phyloP scores from a whole-genome alignment of 1,140 invertebrate genomes.

The Mesaphorura yosii region DNA sequence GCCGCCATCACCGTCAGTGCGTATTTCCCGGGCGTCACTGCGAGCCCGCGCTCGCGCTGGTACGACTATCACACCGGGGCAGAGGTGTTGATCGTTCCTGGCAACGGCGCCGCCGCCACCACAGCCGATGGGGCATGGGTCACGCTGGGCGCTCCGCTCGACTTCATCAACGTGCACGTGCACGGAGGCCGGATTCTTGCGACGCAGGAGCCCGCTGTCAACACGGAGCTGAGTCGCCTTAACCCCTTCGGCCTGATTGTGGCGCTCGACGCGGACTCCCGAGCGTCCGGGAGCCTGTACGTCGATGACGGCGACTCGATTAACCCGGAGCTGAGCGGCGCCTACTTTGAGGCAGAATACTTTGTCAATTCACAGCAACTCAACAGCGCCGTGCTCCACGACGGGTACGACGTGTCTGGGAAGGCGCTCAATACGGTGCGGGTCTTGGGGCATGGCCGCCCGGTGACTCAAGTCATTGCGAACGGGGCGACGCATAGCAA shows the following conservation, averaged over 20 bases:
- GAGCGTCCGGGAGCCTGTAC: slow-evolving; percentile 35
- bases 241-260: slow-evolving; percentile 36
- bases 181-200: slow-evolving; percentile 59
- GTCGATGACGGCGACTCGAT: slow-evolving; percentile 47
- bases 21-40: no score
- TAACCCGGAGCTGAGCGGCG: slow-evolving; percentile 39
- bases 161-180: slow-evolving; percentile 51
- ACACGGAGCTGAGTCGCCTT: slow-evolving; percentile 40
- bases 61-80: no score
- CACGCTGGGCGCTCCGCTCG: slow-evolving; percentile 39
- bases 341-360: slow-evolving; percentile 8
- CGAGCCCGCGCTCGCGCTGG: no score
- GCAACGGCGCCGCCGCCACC: no score
- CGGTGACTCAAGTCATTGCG: slow-evolving; percentile 6
- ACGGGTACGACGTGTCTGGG: slow-evolving; percentile 11
- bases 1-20: no score
- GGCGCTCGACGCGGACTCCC: slow-evolving; percentile 31
- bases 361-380: not conserved
- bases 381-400: not conserved
- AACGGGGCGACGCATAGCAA: slow-evolving; percentile 8
- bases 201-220: slow-evolving; percentile 49
- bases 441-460: slow-evolving; percentile 15
- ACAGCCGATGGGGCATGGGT: no score
- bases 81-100: no score
- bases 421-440: slow-evolving; percentile 17